A percentile compares a stretch with the other conserved stretches of the same genome.
Evolutionary conservation across 1,140 invertebrate species (phyloP).

Genomic region (Vanessa tameamea): DNA sequence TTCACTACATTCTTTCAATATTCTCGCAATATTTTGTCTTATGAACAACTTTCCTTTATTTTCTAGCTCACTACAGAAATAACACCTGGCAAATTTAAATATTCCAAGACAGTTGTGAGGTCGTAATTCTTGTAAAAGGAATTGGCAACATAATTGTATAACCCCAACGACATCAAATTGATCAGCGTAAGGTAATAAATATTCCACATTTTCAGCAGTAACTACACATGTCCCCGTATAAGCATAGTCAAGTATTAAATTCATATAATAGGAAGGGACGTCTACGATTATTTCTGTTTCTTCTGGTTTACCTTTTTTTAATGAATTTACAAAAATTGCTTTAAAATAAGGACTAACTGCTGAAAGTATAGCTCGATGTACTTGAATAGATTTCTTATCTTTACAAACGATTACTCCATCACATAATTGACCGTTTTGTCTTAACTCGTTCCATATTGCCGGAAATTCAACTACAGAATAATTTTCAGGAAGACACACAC

Average conservation of each 20-base stretch:
- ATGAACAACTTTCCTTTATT: conserved; percentile 80
- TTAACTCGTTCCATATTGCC: conserved; percentile 83
- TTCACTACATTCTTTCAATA: conserved; percentile 80
- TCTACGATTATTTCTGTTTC: conserved; percentile 79
- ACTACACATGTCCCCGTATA: conserved; percentile 84
- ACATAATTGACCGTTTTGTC: conserved; percentile 82
- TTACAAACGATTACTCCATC: conserved; percentile 82
- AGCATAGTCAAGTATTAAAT: conserved; percentile 84
- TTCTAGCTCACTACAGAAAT: conserved; percentile 83
- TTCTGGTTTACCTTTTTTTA: conserved; percentile 80
- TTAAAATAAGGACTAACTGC: conserved; percentile 86
- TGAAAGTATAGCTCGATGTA: conserved; percentile 85
- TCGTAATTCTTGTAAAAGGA: conserved; percentile 78
- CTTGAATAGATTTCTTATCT: conserved; percentile 83
- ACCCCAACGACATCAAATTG: conserved; percentile 84
- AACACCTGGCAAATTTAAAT: conserved; percentile 86
- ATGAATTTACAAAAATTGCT: conserved; percentile 84
- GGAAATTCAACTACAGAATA: conserved; percentile 82
- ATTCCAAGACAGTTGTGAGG: conserved; percentile 85
- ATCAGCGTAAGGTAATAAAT: conserved; percentile 82
- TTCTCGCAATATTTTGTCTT: conserved; percentile 78
- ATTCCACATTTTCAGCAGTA: conserved; percentile 83
- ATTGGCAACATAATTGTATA: conserved; percentile 84
- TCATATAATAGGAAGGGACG: conserved; percentile 76
- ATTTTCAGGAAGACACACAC: conserved; percentile 76